Percentiles rank a stretch among this genome's conserved stretches.
Evolutionary conservation across 2,888 invertebrate species (phyloP).

Genomic region (Mimas tiliae): DNA sequence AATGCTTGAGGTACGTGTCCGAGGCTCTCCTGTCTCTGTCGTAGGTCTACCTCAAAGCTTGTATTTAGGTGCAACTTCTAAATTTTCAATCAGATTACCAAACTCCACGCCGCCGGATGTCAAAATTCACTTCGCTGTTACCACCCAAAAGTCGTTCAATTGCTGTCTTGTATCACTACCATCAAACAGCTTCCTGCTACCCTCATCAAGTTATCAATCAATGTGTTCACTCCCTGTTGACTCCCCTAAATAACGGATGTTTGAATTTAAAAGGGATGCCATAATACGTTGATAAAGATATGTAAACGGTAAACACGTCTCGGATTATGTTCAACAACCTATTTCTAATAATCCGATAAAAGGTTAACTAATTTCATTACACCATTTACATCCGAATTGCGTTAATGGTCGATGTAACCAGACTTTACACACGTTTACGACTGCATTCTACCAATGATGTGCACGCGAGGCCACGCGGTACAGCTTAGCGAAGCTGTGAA

Average conservation of each 20-base stretch:
- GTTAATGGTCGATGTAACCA: conserved; percentile 9
- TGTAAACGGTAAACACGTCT: conserved; percentile 10
- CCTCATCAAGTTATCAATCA: conserved; percentile 13
- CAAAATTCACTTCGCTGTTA: not conserved
- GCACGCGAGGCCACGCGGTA: no score
- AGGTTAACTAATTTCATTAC: conserved; percentile 25
- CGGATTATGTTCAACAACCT: not conserved
- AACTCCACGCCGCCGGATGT: no score
- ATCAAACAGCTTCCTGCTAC: not conserved
- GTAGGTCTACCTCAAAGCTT: no score
- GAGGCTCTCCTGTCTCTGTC: no score
- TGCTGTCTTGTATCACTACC: not conserved
- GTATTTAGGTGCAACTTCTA: no score
- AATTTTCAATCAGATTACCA: not conserved
- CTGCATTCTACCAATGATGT: no score
- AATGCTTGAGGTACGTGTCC: no score
- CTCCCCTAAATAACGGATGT: not conserved
- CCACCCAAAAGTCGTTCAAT: not conserved
- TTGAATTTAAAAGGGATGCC: not conserved
- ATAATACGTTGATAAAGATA: not conserved
- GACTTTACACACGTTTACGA: conserved; percentile 6
- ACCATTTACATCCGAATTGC: conserved; percentile 10
- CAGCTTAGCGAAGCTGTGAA: no score
- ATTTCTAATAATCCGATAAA: conserved; percentile 9
- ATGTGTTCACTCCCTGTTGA: not conserved